A percentile compares a stretch with the other conserved stretches of the same genome.
Conservation (phyloP, 2,113 vertebrate genomes). For the Perccottus glenii region DNA sequence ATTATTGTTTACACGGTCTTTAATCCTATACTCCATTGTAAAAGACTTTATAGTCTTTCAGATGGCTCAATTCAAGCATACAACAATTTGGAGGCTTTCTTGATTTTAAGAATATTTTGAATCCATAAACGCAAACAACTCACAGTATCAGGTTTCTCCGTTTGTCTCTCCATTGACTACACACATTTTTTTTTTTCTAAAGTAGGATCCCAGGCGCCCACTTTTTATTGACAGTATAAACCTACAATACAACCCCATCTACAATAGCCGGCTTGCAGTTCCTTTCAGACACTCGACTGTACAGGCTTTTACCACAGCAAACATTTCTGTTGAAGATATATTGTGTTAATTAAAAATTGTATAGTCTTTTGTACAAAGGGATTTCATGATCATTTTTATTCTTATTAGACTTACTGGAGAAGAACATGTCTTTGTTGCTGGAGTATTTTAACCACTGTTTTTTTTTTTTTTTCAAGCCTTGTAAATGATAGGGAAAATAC, state of each 20-base stretch:
- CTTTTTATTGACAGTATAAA: no score
- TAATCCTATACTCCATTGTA: no score
- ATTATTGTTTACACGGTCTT: no score
- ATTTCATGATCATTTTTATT: slow-evolving; percentile 75
- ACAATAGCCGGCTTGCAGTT: background rate
- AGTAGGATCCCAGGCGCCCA: no score
- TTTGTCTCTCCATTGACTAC: background rate
- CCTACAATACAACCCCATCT: no score
- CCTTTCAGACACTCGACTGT: slow-evolving; percentile 67
- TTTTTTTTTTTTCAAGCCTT: slow-evolving; percentile 76
- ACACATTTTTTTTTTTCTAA: background rate
- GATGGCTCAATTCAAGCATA: no score
- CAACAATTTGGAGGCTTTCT: no score
- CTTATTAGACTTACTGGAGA: slow-evolving; percentile 86
- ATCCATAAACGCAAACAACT: no score
- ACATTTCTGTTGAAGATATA: slow-evolving; percentile 75
- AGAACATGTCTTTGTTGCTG: slow-evolving; percentile 83
- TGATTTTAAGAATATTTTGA: no score
- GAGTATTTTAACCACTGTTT: slow-evolving; percentile 96
- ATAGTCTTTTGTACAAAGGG: slow-evolving; percentile 85
- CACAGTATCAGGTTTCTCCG: no score
- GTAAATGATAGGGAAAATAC: slow-evolving; percentile 80
- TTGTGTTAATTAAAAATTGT: slow-evolving; percentile 84
- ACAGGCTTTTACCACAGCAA: slow-evolving; percentile 78
- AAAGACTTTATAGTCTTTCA: no score